These are phyloP conservation scores for Hemibates koningsi DNA, from an alignment of 2,113 vertebrate species.

Conservation along the genomic window DNA sequence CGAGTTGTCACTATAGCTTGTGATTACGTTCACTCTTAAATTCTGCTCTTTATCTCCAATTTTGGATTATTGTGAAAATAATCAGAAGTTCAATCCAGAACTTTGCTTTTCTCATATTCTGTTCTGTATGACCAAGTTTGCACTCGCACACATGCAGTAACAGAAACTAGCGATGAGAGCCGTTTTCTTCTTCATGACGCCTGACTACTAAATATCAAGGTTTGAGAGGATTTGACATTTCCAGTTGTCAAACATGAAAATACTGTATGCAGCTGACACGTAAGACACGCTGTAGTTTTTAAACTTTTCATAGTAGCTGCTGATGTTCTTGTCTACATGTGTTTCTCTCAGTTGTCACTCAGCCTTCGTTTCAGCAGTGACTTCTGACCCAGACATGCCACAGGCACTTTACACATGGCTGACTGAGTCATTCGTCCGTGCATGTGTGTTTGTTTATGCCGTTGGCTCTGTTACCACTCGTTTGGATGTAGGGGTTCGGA, in stretches of 20 bases:
- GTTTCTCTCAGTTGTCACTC: neutral
- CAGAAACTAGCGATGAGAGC: neutral
- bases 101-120: neutral
- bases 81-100: neutral
- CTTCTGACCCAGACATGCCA: conserved; percentile 8
- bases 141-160: neutral
- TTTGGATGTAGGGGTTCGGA: neutral
- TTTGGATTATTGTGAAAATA: neutral
- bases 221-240: neutral
- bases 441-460: neutral
- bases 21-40: neutral
- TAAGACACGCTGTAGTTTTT: neutral
- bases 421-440: neutral
- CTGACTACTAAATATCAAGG: neutral
- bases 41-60: neutral
- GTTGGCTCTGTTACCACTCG: neutral
- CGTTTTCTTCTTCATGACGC: neutral
- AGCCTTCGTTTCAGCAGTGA: conserved; percentile 2
- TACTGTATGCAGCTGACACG: neutral
- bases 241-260: neutral
- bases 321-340: neutral
- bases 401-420: conserved; percentile 8
- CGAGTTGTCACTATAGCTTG: neutral
- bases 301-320: neutral
- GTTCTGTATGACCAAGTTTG: neutral